These are phyloP conservation scores for Drosophila triauraria DNA, from an alignment of 1,140 invertebrate genomes.

Conservation along the genomic window DNA sequence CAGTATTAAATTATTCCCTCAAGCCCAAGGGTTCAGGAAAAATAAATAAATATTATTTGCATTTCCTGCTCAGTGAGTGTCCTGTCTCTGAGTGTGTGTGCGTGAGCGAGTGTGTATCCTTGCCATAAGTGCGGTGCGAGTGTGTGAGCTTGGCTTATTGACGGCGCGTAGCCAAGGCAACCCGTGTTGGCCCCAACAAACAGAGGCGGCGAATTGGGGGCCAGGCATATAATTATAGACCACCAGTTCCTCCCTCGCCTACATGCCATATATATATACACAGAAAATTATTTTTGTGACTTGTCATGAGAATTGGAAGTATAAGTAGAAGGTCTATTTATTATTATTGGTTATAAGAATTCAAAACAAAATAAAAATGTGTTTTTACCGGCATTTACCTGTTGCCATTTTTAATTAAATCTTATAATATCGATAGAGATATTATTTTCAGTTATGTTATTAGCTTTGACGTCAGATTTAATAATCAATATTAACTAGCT, in stretches of 20 bases:
- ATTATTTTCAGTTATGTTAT: too few species aligned
- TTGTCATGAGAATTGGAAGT: background rate
- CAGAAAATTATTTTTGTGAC: background rate
- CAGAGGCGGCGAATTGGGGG: slow-evolving; percentile 40
- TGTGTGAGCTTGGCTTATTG: slow-evolving; percentile 53
- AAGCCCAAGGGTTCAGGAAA: slow-evolving; percentile 54
- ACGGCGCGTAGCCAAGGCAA: slow-evolving; percentile 58
- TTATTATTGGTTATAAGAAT: too few species aligned
- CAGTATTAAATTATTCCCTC: slow-evolving; percentile 38
- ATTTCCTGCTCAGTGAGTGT: slow-evolving; percentile 48
- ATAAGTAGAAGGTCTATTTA: too few species aligned
- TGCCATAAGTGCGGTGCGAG: slow-evolving; percentile 20
- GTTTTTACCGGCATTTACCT: too few species aligned
- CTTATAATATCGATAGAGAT: too few species aligned
- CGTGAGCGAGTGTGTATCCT: slow-evolving; percentile 34
- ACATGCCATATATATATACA: slow-evolving; percentile 20
- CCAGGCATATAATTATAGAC: slow-evolving; percentile 61
- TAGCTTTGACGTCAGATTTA: too few species aligned
- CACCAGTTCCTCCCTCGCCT: slow-evolving; percentile 4
- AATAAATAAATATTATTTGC: slow-evolving; percentile 80
- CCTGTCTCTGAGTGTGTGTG: slow-evolving; percentile 18
- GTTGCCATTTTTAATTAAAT: too few species aligned
- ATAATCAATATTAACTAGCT: too few species aligned
- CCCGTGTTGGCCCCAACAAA: slow-evolving; percentile 54
- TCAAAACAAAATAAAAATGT: too few species aligned